Evolutionary conservation across 2,113 vertebrate genomes (phyloP), one percentile per base, ranked within the genome.

Genomic region (Lamprologus lemairii): DNA sequence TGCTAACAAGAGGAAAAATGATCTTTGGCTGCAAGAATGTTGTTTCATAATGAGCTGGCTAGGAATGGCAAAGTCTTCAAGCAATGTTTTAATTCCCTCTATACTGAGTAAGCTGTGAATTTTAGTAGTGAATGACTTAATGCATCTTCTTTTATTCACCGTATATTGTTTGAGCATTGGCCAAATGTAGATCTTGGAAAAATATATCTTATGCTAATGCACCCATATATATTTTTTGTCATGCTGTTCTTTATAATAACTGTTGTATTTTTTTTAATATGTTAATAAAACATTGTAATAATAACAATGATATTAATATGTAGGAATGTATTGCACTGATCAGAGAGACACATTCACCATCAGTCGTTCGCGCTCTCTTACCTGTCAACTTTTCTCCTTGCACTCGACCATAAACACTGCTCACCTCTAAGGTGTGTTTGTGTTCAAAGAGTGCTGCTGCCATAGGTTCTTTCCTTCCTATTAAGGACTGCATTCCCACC

Each of bases 1-100:
- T 95, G 93, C 88, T 96, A 95, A 95, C 95, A 94, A 95, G 93
- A 95, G 87, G 58, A 91, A 91, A 89, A 90, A 93, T 92, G 13
- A 89, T 94, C 86, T 86, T 87, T 80, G 81, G 86, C 92, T 93
- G 81, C 63, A 58, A 92, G 86, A 92, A 81, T 73, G 71, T 89
- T 91, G 80, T 91, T 95, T 96, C 89, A 85, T 93, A 95, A 94
- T 31, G 58, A 94, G 91, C 87, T 58, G 86, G 89, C 90, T 86
- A 86, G 86, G 82, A 92, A 89, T 83, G 63, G 86, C 85, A 90
- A 89, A 82, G 91, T 93, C 92, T 91, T 78, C 81, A 51, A 91
- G 87, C 80, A 53, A 81, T 88, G 78, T 93, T 93, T 94, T 92
- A 91, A 93, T 93, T 87, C 58, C 79, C 81, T 83, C 54, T 53